Evolutionary conservation across 2,797 vertebrate genomes (phyloP).

Genomic region (Semaprochilodus insignis): DNA sequence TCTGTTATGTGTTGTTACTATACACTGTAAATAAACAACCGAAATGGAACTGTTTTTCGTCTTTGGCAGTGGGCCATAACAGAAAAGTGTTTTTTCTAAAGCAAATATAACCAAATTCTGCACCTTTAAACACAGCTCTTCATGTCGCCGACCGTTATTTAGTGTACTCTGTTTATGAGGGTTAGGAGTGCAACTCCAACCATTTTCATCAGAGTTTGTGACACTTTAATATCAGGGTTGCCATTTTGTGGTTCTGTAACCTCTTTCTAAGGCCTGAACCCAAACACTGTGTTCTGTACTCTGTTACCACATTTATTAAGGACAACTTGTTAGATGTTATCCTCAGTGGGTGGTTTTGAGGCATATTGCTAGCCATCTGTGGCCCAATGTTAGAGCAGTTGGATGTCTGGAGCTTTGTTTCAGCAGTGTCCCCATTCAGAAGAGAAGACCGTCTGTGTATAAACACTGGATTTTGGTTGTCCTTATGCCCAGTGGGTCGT

Average conservation of each 20-base stretch:
- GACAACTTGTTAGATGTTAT: neutral
- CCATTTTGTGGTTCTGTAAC: neutral
- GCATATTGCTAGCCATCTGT: slow-evolving; percentile 52
- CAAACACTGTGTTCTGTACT: no score
- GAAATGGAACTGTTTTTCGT: neutral
- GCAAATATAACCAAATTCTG: neutral
- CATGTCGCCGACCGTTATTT: neutral
- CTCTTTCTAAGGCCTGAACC: neutral
- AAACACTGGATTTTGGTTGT: neutral
- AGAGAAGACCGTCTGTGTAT: neutral
- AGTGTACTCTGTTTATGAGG: neutral
- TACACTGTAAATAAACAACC: slow-evolving; percentile 79
- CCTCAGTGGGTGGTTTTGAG: neutral
- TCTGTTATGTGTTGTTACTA: slow-evolving; percentile 69
- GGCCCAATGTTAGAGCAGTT: slow-evolving; percentile 29
- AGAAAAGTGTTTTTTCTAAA: neutral
- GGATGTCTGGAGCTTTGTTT: slow-evolving; percentile 24
- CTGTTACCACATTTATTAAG: neutral
- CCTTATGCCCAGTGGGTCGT: slow-evolving; percentile 22
- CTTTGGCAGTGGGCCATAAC: neutral
- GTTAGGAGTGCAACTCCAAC: neutral
- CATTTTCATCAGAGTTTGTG: neutral
- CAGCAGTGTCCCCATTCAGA: neutral
- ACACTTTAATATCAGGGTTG: no score
- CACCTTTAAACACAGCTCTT: neutral